Conservation (phyloP, 2,113 vertebrate species). For the Nothobranchius kuhntae region DNA sequence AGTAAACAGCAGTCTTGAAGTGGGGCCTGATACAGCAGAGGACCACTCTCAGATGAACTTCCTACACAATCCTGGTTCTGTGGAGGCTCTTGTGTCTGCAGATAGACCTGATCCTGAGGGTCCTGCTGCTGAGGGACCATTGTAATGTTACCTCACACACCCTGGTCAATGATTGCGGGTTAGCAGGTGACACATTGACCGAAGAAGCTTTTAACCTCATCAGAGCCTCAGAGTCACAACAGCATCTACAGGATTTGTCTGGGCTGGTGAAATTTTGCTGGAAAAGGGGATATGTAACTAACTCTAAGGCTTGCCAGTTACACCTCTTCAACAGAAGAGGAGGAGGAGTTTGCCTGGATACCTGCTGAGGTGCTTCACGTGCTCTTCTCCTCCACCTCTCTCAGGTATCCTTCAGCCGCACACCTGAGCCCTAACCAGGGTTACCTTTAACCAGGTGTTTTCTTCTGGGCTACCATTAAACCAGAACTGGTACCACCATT, state of each 20-base stretch:
- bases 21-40: too few relatives aligned
- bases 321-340: background rate
- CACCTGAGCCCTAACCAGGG: background rate
- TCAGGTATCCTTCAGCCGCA: background rate
- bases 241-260: background rate
- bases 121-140: background rate
- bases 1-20: too few relatives aligned
- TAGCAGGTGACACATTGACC: constrained; percentile 45
- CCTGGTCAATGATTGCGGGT: constrained; percentile 48
- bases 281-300: background rate
- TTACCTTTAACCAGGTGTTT: background rate
- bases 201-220: background rate
- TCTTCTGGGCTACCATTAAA: background rate
- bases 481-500: background rate
- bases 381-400: background rate
- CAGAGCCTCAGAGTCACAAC: background rate
- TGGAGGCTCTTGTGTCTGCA: too few relatives aligned
- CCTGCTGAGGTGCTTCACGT: background rate
- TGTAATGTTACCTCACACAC: background rate
- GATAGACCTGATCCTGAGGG: background rate
- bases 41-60: too few relatives aligned
- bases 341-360: constrained; percentile 2
- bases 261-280: background rate
- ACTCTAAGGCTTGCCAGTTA: background rate
- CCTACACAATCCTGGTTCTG: too few relatives aligned